phyloP scores from a whole-genome alignment of 2,797 vertebrate species.

The Molothrus aeneus region DNA sequence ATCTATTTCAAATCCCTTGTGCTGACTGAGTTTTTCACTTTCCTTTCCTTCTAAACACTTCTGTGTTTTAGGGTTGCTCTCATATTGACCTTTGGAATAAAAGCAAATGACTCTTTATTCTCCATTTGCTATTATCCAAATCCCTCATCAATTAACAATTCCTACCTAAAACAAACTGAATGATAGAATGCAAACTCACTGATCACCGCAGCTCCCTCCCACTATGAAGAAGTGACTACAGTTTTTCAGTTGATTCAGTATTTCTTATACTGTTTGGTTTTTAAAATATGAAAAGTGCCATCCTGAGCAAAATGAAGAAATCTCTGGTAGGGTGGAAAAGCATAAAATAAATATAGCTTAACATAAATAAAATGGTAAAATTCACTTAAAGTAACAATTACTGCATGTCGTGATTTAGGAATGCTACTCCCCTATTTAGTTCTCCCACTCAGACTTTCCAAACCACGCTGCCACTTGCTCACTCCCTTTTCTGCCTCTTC shows the following conservation, averaged over 20 bases:
- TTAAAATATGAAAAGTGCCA: background rate
- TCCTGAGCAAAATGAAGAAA: background rate
- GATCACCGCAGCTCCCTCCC: background rate
- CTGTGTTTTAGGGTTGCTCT: background rate
- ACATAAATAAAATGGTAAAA: background rate
- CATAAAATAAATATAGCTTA: background rate
- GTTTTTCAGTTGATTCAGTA: background rate
- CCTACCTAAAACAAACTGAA: background rate
- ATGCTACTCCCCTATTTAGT: background rate
- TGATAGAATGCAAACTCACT: background rate
- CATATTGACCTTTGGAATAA: background rate
- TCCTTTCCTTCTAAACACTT: background rate
- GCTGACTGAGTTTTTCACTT: background rate
- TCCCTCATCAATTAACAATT: background rate
- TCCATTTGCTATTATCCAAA: background rate
- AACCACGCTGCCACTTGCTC: rapidly evolving
- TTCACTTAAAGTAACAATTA: background rate
- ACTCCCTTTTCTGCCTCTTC: background rate
- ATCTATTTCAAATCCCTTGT: background rate
- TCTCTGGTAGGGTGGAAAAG: background rate
- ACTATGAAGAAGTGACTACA: background rate
- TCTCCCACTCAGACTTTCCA: background rate
- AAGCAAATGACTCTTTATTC: background rate
- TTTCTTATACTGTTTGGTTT: background rate
- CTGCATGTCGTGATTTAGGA: rapidly evolving